Percentiles rank a stretch among this genome's conserved stretches.
These are phyloP conservation scores for Nomada ruficornis DNA, from an alignment of 2,888 invertebrate species.

Conservation along the genomic window DNA sequence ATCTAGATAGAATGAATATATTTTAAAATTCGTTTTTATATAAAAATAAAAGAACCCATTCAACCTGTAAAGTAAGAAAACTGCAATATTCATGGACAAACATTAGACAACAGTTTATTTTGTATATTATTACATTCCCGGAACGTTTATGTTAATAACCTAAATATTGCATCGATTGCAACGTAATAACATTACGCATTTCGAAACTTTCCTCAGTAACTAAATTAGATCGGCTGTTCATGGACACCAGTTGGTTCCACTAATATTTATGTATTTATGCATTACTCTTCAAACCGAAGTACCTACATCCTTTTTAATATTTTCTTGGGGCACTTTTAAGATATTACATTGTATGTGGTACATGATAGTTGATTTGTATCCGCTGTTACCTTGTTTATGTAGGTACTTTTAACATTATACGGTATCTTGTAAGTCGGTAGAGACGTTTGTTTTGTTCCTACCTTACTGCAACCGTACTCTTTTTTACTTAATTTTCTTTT, in stretches of 20 bases:
- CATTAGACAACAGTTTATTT: no score
- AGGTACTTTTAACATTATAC: neutral
- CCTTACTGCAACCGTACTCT: conserved; percentile 9
- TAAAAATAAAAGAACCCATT: no score
- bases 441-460: conserved; percentile 29
- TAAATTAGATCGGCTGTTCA: neutral
- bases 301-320: neutral
- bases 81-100: no score
- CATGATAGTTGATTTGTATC: neutral
- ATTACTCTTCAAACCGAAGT: neutral
- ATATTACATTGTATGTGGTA: neutral
- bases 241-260: neutral
- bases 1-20: no score
- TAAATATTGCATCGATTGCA: neutral
- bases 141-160: neutral
- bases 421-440: conserved; percentile 33
- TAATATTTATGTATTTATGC: neutral
- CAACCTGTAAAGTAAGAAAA: no score
- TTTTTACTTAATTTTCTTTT: conserved; percentile 39
- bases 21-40: no score
- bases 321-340: neutral
- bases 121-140: no score
- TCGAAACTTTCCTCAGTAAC: conserved; percentile 11
- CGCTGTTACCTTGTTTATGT: neutral
- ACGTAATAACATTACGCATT: neutral